Base-by-base conservation (phyloP, 2,888 invertebrate genomes). In the Labia minor region DNA sequence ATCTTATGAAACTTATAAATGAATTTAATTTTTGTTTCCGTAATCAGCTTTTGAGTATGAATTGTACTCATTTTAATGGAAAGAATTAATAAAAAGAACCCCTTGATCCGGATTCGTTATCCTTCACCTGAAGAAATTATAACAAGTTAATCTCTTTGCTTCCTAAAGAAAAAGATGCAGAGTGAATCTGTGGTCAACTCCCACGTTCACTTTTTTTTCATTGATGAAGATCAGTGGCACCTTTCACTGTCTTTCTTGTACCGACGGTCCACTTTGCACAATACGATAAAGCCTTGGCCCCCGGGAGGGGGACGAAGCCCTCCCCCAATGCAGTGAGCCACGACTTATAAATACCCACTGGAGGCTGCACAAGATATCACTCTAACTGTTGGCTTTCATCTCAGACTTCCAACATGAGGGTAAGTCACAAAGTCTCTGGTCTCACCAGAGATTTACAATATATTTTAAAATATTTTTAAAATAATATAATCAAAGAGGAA, bases 241-340 rank as follows among this genome's bases (percentile, higher is more conserved):
- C 49, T 49, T 49, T 49, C 49, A 49, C 49, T 49, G n/a, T 49
- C 33, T 33, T 33, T 33, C n/a, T 16, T 16, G 49, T n/a, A n/a
- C 49, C 49, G 49, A 3, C 49, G 49, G 49, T 49, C 49, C 49
- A 49, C n/a, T 49, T 49, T 49, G 49, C 49, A 49, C 49, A 49
- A 49, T 14, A 14, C 49, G 49, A 11, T 11, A 49, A 49, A 49
- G 16, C 49, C 49, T 49, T 49, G 49, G 49, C 49, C 14, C 49
- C 49, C 8, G 49, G 49, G 3, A 14, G 49, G 49, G 49, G 49
- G 16, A 2, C 8, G 14, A 49, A 14, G 8, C 49, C 49, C n/a
- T 14, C 49, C 49, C 16, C 16, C n/a, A n/a, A 3, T 49, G 49
- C 49, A 49, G n/a, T 14, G n/a, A 14, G 49, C 49, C 49, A 4